Base-by-base conservation (phyloP, 2,797 vertebrate species). In the Peromyscus attwateri region DNA sequence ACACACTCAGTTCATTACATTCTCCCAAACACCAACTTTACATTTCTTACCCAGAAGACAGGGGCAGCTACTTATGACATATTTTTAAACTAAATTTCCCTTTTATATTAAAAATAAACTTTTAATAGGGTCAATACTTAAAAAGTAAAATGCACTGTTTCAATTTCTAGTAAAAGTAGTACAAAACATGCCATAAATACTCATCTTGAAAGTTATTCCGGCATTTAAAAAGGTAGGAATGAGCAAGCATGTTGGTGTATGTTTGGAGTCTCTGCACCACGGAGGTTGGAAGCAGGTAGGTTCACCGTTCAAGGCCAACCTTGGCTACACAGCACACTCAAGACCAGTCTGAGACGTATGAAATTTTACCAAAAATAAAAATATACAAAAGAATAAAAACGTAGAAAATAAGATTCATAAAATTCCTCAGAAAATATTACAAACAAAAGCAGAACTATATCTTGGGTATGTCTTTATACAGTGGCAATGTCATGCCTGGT, bases 391-490 rank as follows among this genome's bases (percentile, higher is more conserved):
- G 5, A 57, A 57, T 96, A 87, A 91, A 91, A 89, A 71, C 9
- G 73, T 16, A 92, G 11, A 34, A 60, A 66, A 66, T 16, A 17
- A 5, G 77, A 82, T 57, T 87, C 21, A n/a, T 71, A 40, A 7
- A 87, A 73, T 76, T 62, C 84, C 31, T 40, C n/a, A 76, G 29
- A 89, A 94, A 92, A 76, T 49, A 64, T 68, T 87, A 92, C 88
- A 40, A 87, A 77, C 1, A 66, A 21, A 40, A 6, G 70, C 8
- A 90, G 76, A 1, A 23, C 27, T 10, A 19, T 49, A 34, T 84
- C 31, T 91, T 60, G 8, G 2, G 75, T 87, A 95, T 52, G 31
- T 25, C 82, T 4, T 71, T 43, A 52, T 84, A 57, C 10, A 79
- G 0, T 57, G 1, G 27, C 29, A 76, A 2, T 25, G 3, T 0